These are phyloP conservation scores for Sebastes dallii DNA, from an alignment of 2,797 vertebrate species.

Conservation along the genomic window DNA sequence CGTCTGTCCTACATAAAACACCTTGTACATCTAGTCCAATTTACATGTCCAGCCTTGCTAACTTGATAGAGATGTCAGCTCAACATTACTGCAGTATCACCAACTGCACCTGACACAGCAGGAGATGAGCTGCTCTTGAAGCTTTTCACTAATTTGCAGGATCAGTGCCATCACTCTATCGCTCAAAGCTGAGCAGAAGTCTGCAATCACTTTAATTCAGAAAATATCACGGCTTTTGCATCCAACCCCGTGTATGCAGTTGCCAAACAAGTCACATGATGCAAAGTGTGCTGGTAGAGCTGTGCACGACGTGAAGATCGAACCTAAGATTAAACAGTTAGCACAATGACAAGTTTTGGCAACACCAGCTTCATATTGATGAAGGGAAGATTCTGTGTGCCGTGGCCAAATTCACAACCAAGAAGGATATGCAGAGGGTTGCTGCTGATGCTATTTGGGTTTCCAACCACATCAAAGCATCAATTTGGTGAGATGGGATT, in stretches of 20 bases:
- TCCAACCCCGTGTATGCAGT: background rate
- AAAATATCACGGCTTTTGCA: conserved; percentile 8
- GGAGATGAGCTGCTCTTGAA: conserved; percentile 13
- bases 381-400: conserved; percentile 5
- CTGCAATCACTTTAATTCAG: conserved; percentile 9
- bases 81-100: background rate
- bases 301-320: background rate
- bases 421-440: conserved; percentile 11
- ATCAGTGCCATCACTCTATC: conserved; percentile 9
- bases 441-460: conserved; percentile 33
- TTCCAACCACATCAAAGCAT: conserved; percentile 58
- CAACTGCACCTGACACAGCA: background rate
- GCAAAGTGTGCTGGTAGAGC: background rate
- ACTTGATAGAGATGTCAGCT: background rate
- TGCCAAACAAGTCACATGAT: background rate
- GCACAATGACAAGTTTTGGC: conserved; percentile 4
- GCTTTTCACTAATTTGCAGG: conserved; percentile 13
- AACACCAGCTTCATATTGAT: conserved; percentile 1
- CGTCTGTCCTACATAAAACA: background rate
- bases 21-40: background rate
- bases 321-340: conserved; percentile 3
- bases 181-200: conserved; percentile 22
- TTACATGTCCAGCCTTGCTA: background rate
- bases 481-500: conserved; percentile 47
- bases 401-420: conserved; percentile 43